Conservation (phyloP, 2,113 vertebrate genomes). For the Canis aureus region DNA sequence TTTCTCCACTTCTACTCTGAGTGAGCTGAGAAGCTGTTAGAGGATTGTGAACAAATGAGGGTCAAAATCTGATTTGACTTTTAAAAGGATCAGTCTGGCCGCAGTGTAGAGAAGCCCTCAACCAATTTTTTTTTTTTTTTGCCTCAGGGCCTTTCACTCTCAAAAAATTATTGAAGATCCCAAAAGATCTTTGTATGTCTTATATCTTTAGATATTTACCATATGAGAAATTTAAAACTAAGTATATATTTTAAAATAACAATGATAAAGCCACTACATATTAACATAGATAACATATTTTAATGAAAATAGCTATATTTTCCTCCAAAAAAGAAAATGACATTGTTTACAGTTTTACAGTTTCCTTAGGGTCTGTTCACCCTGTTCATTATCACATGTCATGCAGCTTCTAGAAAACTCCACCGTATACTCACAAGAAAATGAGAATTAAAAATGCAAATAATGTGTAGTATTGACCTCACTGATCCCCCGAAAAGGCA, state of each 20-base stretch:
- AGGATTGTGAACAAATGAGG: not conserved
- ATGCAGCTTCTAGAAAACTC: not conserved
- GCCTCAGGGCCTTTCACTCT: not conserved
- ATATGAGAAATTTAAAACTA: not conserved
- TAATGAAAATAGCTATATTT: slow-evolving; percentile 32
- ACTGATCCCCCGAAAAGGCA: not conserved
- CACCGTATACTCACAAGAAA: not conserved
- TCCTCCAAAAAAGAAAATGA: not conserved
- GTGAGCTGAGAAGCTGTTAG: not conserved
- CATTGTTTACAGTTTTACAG: not conserved
- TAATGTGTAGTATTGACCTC: not conserved
- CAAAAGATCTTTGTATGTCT: not conserved
- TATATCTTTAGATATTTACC: not conserved
- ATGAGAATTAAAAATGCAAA: not conserved
- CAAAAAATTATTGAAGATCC: not conserved
- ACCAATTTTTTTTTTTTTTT: not conserved
- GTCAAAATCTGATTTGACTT: not conserved
- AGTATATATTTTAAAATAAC: slow-evolving; percentile 30
- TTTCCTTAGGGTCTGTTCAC: not conserved
- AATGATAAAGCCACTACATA: not conserved
- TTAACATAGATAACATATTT: not conserved
- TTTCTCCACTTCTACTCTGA: not conserved
- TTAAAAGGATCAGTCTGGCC: not conserved
- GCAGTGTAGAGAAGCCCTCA: not conserved
- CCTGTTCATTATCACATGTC: not conserved